Conservation (phyloP, 2,888 invertebrate species). For the Gandaritis pyraliata region DNA sequence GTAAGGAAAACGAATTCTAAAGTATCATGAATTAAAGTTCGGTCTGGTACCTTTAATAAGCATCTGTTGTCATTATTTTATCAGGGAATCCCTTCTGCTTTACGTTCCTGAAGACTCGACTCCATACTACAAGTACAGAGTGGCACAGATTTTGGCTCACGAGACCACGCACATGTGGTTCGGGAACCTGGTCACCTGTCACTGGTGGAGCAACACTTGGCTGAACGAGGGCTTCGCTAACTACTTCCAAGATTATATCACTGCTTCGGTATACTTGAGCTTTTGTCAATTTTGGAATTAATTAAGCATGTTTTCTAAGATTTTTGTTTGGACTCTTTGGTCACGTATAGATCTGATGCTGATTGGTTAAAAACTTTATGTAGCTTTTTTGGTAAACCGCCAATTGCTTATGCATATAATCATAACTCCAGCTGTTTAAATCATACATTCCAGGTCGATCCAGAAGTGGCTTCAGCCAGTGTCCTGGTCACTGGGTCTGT, state of each 20-base stretch:
- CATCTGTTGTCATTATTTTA: too few species aligned
- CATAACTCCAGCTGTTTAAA: too few species aligned
- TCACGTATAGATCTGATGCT: too few species aligned
- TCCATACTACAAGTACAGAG: conserved; percentile 79
- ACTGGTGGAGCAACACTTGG: conserved; percentile 92
- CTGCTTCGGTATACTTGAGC: conserved; percentile 48
- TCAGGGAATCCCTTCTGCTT: conserved; percentile 73
- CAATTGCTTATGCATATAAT: too few species aligned
- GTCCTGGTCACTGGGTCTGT: conserved; percentile 87
- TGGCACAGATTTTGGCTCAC: conserved; percentile 87
- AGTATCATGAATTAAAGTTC: too few species aligned
- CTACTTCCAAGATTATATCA: conserved; percentile 89
- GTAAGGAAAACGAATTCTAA: conserved; percentile 58
- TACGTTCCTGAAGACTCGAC: conserved; percentile 75
- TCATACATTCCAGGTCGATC: conserved; percentile 73
- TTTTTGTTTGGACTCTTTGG: too few species aligned
- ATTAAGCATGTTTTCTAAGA: too few species aligned
- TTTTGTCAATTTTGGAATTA: too few species aligned
- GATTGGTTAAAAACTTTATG: too few species aligned
- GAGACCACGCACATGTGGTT: conserved; percentile 95
- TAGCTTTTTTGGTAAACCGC: too few species aligned
- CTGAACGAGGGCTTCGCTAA: conserved; percentile 89
- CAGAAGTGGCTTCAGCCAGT: conserved; percentile 85
- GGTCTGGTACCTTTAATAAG: too few species aligned
- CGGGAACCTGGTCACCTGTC: conserved; percentile 89